Evolutionary conservation across 2,113 vertebrate genomes (phyloP), one percentile per base, ranked within the genome.

Genomic region (Peromyscus californicus): DNA sequence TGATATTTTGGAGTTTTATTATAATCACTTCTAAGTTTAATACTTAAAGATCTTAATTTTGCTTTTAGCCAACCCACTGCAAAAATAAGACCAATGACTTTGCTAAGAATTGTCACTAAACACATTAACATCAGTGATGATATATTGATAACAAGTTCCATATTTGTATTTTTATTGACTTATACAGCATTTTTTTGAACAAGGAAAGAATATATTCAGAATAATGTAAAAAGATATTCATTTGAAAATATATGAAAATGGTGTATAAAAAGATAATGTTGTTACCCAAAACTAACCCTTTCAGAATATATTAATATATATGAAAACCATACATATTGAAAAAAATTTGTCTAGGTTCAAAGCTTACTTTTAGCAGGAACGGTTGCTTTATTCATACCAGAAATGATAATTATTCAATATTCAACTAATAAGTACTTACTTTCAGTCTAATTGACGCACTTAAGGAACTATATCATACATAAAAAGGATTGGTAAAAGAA

Each of bases 1-100:
- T 72, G 24, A 76, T 72, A 10, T 54, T 86, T 91, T 89, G 90
- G 95, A 78, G n/a, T 91, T 89, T 90, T 75, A 74, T 86, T 91
- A 95, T 17, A 72, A 95, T 93, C n/a, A 83, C 12, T 75, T 87
- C 15, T 92, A 10, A 78, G 22, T 17, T 4, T 74, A 54, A 36
- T 29, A 94, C 29, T 10, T 93, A 76, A 94, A 59, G 84, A 63
- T 75, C 1, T 92, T 69, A 54, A 42, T 54, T 57, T 91, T 89
- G 4, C 33, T 39, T 19, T 90, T 80, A 57, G 7, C 1, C 54
- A 84, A 36, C 1, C 24, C 1, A 80, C 5, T 51, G 72, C 1
- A 12, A n/a, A 80, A 72, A n/a, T 57, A 78, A 82, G 1, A 63
- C 13, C 4, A 8, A 75, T 1, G 76, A 2, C 4, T 85, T 93